A percentile compares a stretch with the other conserved stretches of the same genome.
Conservation (phyloP, 1,140 invertebrate genomes). For the Frieseomelitta varia region DNA sequence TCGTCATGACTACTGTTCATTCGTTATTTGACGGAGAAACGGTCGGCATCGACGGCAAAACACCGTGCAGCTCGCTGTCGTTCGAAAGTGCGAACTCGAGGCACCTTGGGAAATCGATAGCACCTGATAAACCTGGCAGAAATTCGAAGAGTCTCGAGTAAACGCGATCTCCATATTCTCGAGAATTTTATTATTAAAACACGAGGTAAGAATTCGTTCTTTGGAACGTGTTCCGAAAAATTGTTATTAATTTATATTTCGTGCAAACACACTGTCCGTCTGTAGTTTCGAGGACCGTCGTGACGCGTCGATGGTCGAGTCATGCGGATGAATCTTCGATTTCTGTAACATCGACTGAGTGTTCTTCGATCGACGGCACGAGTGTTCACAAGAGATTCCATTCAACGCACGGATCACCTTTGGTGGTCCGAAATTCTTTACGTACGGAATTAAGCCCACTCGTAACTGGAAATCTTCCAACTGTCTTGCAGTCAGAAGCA, state of each 20-base stretch:
- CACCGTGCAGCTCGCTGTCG: slow-evolving; percentile 42
- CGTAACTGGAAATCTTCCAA: slow-evolving; percentile 73
- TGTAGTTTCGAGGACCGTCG: background rate
- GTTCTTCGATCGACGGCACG: slow-evolving; percentile 68
- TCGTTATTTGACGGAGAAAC: slow-evolving; percentile 61
- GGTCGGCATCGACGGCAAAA: slow-evolving; percentile 55
- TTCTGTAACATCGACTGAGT: slow-evolving; percentile 68
- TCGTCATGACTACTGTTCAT: slow-evolving; percentile 69
- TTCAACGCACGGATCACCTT: slow-evolving; percentile 72
- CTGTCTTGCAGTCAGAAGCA: slow-evolving; percentile 37
- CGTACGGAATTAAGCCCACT: slow-evolving; percentile 73
- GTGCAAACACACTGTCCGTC: background rate
- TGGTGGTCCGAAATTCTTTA: slow-evolving; percentile 78
- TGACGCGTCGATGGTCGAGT: slow-evolving; percentile 69
- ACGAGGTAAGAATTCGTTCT: background rate
- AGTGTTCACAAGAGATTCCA: slow-evolving; percentile 72
- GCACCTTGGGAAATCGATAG: slow-evolving; percentile 24
- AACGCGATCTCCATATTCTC: background rate
- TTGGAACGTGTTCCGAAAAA: background rate
- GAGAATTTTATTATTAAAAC: background rate
- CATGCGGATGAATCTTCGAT: slow-evolving; percentile 77
- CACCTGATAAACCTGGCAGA: background rate
- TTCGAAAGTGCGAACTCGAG: slow-evolving; percentile 17
- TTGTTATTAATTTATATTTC: background rate
- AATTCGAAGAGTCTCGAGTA: background rate